phyloP scores from a whole-genome alignment of 2,797 vertebrate genomes.

The Sebastes minor region DNA sequence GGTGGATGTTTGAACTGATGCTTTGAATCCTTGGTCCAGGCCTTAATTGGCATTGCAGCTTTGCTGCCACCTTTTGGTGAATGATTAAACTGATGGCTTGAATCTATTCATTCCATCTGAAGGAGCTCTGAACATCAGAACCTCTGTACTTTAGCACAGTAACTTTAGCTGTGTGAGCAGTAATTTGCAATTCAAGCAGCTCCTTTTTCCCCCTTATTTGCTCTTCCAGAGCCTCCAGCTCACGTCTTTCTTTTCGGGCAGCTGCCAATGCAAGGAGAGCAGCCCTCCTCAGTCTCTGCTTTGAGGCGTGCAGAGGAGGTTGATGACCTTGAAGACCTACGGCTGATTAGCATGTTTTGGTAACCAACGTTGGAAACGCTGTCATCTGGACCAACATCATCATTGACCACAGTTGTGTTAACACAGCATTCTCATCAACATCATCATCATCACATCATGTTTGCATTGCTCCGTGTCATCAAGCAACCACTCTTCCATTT shows the following conservation, averaged over 20 bases:
- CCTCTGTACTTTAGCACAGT: background rate
- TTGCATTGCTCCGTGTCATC: background rate
- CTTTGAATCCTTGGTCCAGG: background rate
- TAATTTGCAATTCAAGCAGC: background rate
- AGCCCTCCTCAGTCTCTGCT: conserved; percentile 14
- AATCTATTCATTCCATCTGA: background rate
- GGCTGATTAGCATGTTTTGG: background rate
- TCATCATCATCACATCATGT: background rate
- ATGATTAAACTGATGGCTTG: background rate
- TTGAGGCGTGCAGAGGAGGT: conserved; percentile 4
- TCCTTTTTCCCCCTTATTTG: background rate
- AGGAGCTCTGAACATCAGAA: background rate
- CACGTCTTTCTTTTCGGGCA: background rate
- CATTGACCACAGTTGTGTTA: background rate
- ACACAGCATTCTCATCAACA: background rate
- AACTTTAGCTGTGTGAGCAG: background rate
- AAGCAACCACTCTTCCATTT: background rate
- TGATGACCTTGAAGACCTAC: background rate
- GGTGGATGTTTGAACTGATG: background rate
- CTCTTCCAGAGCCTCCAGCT: conserved; percentile 5
- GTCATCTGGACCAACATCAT: background rate
- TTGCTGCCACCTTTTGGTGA: background rate
- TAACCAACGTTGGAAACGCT: background rate
- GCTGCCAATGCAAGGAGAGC: background rate
- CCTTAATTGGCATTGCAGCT: background rate